Percentiles rank a stretch among this genome's conserved stretches.
These are phyloP conservation scores for Leptopilina clavipes DNA, from an alignment of 1,140 invertebrate species.

Conservation along the genomic window DNA sequence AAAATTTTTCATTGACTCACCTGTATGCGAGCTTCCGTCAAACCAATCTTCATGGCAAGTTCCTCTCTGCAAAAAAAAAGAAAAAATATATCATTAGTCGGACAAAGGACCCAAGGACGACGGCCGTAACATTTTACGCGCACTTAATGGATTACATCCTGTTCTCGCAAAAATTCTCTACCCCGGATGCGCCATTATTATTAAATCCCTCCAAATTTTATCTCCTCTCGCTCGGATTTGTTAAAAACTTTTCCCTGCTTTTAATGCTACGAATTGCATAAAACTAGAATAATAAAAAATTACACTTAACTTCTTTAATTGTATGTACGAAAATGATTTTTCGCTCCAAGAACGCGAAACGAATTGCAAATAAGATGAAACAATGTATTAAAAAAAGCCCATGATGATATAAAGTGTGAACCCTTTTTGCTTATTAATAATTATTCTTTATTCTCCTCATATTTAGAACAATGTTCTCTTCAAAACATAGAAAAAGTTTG, in stretches of 20 bases:
- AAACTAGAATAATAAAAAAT: background rate
- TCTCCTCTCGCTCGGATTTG: background rate
- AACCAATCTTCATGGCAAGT: constrained; percentile 96
- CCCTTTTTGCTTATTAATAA: too few relatives aligned
- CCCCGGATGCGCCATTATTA: constrained; percentile 11
- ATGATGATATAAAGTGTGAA: too few relatives aligned
- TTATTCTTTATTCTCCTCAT: too few relatives aligned
- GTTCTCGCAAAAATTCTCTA: constrained; percentile 9
- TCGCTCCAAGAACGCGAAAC: constrained; percentile 22
- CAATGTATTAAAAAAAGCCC: background rate
- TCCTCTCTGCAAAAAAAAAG: constrained; percentile 89
- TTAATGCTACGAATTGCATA: background rate
- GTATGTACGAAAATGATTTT: constrained; percentile 5
- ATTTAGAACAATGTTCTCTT: too few relatives aligned
- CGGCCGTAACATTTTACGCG: constrained; percentile 37
- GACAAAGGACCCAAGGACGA: constrained; percentile 36
- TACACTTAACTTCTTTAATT: background rate
- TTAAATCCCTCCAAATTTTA: constrained; percentile 17
- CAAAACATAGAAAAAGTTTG: too few relatives aligned
- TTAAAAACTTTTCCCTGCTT: background rate
- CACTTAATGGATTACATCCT: constrained; percentile 44
- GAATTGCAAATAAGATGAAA: constrained; percentile 11
- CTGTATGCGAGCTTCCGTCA: constrained; percentile 98
- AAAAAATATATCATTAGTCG: constrained; percentile 40
- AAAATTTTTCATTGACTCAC: constrained; percentile 78